phyloP scores from a whole-genome alignment of 2,113 vertebrate species.

The Cromileptes altivelis region DNA sequence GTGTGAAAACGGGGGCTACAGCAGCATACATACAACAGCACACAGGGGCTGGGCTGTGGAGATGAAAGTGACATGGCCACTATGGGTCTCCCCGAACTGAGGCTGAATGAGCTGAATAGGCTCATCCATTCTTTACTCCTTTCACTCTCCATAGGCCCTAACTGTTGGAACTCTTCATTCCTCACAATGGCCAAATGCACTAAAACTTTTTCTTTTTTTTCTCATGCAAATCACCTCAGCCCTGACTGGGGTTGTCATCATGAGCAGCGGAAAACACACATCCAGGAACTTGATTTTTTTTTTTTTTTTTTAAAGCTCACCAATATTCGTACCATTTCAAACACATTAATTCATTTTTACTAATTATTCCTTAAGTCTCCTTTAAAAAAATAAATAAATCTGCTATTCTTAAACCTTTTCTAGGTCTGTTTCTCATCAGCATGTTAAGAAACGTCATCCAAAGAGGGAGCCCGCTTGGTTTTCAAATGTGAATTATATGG shows the following conservation, averaged over 20 bases:
- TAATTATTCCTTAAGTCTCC: background rate
- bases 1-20: slow-evolving; percentile 68
- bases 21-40: slow-evolving; percentile 27
- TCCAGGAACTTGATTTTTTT: slow-evolving; percentile 60
- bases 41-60: slow-evolving; percentile 79
- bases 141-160: slow-evolving; percentile 89
- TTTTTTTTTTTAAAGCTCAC: slow-evolving; percentile 17
- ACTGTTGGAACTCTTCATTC: slow-evolving; percentile 95
- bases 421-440: slow-evolving; percentile 28
- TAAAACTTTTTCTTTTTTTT: slow-evolving; percentile 91
- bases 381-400: background rate
- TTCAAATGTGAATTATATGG: slow-evolving; percentile 15
- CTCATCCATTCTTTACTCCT: slow-evolving; percentile 91
- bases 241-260: slow-evolving; percentile 76
- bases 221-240: slow-evolving; percentile 95
- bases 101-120: slow-evolving; percentile 93
- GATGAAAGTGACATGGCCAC: slow-evolving; percentile 96
- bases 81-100: slow-evolving; percentile 86
- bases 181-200: slow-evolving; percentile 95
- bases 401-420: slow-evolving; percentile 2
- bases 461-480: background rate
- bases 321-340: background rate
- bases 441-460: background rate
- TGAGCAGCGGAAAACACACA: slow-evolving; percentile 85
- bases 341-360: slow-evolving; percentile 50